Evolutionary conservation across 2,113 vertebrate genomes (phyloP).

Genomic region (Neofelis nebulosa): DNA sequence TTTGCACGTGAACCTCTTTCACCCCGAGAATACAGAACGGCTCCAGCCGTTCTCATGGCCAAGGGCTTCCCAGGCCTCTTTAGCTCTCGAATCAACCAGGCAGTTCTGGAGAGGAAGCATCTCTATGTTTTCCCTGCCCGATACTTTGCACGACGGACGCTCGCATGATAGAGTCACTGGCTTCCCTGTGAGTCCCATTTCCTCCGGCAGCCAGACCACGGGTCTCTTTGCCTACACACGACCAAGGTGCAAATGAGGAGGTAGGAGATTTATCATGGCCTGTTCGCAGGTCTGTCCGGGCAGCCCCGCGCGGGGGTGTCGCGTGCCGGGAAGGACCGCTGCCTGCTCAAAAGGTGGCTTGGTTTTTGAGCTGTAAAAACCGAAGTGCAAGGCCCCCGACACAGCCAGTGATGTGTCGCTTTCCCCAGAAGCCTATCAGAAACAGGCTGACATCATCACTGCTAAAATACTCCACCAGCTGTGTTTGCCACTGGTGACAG

Average conservation of each 20-base stretch:
- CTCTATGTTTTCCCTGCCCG: not conserved
- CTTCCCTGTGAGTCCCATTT: not conserved
- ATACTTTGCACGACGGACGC: not conserved
- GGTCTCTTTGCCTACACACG: not conserved
- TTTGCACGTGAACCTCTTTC: not conserved
- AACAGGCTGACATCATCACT: constrained; percentile 79
- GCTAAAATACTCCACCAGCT: constrained; percentile 80
- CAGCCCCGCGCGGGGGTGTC: not conserved
- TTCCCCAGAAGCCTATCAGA: constrained; percentile 77
- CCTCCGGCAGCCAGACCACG: constrained; percentile 31
- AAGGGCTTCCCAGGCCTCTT: not conserved
- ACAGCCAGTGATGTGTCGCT: constrained; percentile 63
- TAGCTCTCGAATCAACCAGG: not conserved
- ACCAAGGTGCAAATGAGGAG: constrained; percentile 63
- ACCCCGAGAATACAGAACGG: not conserved
- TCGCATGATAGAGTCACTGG: not conserved
- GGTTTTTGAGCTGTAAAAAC: not conserved
- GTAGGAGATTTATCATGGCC: not conserved
- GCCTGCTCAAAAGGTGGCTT: constrained; percentile 62
- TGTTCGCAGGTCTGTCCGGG: not conserved
- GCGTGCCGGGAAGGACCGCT: not conserved
- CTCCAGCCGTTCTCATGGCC: not conserved
- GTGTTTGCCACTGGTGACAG: constrained; percentile 75
- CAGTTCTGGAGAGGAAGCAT: constrained; percentile 7
- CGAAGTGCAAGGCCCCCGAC: constrained; percentile 13